Percentiles rank a stretch among this genome's conserved stretches.
Evolutionary conservation across 2,888 invertebrate genomes (phyloP).

Genomic region (Tolmerus cingulatus): DNA sequence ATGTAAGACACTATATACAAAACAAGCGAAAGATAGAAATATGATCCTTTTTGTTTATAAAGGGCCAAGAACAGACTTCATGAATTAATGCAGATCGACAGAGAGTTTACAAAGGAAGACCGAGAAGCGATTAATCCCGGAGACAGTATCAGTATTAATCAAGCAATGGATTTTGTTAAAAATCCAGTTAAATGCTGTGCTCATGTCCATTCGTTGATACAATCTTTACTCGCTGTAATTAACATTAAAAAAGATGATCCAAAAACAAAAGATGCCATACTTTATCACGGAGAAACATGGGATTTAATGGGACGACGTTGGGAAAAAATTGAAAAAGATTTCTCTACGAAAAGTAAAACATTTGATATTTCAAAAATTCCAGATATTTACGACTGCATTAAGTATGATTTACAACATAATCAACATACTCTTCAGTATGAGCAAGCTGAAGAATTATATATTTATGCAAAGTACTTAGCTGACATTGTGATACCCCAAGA

Average conservation of each 20-base stretch:
- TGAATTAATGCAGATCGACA: slow-evolving; percentile 89
- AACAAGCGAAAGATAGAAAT: background rate
- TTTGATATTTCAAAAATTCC: slow-evolving; percentile 99
- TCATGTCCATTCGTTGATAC: slow-evolving; percentile 86
- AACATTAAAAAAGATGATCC: slow-evolving; percentile 85
- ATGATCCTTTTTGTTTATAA: slow-evolving; percentile 50
- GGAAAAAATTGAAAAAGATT: slow-evolving; percentile 98
- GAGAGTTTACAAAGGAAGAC: slow-evolving; percentile 86
- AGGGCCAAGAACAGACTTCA: slow-evolving; percentile 96
- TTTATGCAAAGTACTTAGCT: slow-evolving; percentile 95
- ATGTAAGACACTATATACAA: slow-evolving; percentile 70
- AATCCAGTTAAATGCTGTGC: slow-evolving; percentile 95
- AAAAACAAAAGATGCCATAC: slow-evolving; percentile 89
- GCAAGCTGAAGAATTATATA: slow-evolving; percentile 90
- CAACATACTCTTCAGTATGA: slow-evolving; percentile 93
- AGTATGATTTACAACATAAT: slow-evolving; percentile 98
- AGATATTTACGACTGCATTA: slow-evolving; percentile 99
- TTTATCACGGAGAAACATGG: slow-evolving; percentile 99
- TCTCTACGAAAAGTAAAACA: slow-evolving; percentile 88
- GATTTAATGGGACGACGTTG: slow-evolving; percentile 96
- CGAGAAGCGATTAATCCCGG: slow-evolving; percentile 90
- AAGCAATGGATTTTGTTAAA: slow-evolving; percentile 93
- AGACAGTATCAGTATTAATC: slow-evolving; percentile 86
- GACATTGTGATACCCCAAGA: slow-evolving; percentile 99
- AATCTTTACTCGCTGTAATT: slow-evolving; percentile 85